Conservation (phyloP, 2,113 vertebrate species). For the Macquaria australasica region DNA sequence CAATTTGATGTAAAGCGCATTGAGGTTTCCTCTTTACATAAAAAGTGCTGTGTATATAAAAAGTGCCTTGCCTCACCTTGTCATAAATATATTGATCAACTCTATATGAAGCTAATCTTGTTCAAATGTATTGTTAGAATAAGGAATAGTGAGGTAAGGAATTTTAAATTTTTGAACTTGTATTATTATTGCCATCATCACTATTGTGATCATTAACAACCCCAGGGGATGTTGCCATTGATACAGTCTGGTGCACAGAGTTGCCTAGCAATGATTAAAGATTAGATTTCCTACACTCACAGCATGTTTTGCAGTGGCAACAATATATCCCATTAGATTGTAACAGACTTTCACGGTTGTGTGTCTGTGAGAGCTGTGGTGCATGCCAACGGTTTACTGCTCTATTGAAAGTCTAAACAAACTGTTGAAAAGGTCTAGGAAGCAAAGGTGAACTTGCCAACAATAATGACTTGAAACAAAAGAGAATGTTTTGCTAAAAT, state of each 20-base stretch:
- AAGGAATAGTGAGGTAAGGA: neutral
- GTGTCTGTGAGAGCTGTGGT: neutral
- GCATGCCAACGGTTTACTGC: neutral
- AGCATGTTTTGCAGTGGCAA: constrained; percentile 5
- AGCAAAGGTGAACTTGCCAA: neutral
- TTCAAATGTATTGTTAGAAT: neutral
- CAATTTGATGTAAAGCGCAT: neutral
- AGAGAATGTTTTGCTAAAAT: neutral
- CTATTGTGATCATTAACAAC: neutral
- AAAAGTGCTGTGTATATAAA: neutral
- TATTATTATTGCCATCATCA: neutral
- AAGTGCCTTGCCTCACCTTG: neutral
- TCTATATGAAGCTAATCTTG: neutral
- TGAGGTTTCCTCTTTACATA: neutral
- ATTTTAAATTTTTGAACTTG: neutral
- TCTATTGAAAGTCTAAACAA: constrained; percentile 11
- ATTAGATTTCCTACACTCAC: constrained; percentile 19
- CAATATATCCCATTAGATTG: neutral
- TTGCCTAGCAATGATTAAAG: constrained; percentile 34
- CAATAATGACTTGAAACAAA: neutral
- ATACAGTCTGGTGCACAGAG: constrained; percentile 3
- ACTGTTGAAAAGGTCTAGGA: neutral
- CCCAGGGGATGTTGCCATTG: neutral
- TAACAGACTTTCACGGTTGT: constrained; percentile 12
- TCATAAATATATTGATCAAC: neutral